Percentiles rank a stretch among this genome's conserved stretches.
Evolutionary conservation across 2,797 vertebrate genomes (phyloP).

Genomic region (Melanotaenia maccullochi): DNA sequence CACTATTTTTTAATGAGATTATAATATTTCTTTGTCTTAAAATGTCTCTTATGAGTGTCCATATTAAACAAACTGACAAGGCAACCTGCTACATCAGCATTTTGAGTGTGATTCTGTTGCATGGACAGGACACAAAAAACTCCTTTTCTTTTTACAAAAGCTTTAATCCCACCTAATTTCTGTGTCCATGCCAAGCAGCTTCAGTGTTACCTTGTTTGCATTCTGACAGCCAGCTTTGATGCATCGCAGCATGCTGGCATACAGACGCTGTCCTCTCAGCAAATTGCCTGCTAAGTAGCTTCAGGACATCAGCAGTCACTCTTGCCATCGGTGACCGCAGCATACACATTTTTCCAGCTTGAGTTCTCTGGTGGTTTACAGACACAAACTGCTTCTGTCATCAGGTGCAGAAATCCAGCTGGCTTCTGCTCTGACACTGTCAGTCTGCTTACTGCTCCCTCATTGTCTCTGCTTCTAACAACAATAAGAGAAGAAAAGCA

Average conservation of each 20-base stretch:
- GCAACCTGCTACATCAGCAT: background rate
- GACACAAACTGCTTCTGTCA: slow-evolving; percentile 56
- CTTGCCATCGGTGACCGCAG: slow-evolving; percentile 41
- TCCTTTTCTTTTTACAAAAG: background rate
- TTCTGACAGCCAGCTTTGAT: slow-evolving; percentile 59
- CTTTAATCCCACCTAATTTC: slow-evolving; percentile 51
- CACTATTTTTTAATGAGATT: background rate
- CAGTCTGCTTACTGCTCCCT: slow-evolving; percentile 13
- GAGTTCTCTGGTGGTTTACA: slow-evolving; percentile 46
- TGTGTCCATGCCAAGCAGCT: slow-evolving; percentile 47
- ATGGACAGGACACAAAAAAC: slow-evolving; percentile 24
- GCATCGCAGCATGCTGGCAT: slow-evolving; percentile 61
- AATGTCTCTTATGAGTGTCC: background rate
- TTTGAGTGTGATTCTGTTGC: background rate
- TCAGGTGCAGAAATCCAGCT: slow-evolving; percentile 42
- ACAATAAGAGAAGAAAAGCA: slow-evolving; percentile 40
- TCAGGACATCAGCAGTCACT: slow-evolving; percentile 58
- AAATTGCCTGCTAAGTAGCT: slow-evolving; percentile 71
- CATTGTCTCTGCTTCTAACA: slow-evolving; percentile 24
- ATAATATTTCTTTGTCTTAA: background rate
- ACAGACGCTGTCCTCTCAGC: slow-evolving; percentile 51
- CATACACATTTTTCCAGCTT: slow-evolving; percentile 43
- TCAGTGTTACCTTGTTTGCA: slow-evolving; percentile 64
- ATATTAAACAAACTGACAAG: background rate
- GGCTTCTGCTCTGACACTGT: slow-evolving; percentile 37